phyloP scores from a whole-genome alignment of 2,113 vertebrate genomes.

The Cebus imitator region DNA sequence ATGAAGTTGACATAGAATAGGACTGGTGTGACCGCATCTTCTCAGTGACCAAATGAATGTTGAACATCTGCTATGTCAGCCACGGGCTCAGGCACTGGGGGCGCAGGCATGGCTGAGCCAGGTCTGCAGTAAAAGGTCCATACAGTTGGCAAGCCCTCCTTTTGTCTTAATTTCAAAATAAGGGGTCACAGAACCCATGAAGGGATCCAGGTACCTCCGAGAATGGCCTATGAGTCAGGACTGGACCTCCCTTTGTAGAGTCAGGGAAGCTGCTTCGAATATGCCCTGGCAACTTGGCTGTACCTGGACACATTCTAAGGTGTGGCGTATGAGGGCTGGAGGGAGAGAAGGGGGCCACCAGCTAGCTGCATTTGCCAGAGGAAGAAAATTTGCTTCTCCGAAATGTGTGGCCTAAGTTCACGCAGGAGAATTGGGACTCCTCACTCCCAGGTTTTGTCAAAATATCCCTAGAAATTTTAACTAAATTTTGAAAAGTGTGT shows the following conservation, averaged over 20 bases:
- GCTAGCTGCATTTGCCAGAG: background rate
- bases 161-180: background rate
- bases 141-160: background rate
- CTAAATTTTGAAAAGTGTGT: background rate
- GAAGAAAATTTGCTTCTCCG: background rate
- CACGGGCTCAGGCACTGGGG: background rate
- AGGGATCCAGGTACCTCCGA: background rate
- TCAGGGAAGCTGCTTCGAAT: background rate
- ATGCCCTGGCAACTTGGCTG: rapidly evolving
- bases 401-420: background rate
- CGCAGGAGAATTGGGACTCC: background rate
- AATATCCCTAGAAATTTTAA: background rate
- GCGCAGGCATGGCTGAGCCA: background rate
- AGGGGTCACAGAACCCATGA: background rate
- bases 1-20: background rate
- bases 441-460: background rate
- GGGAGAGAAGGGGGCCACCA: background rate
- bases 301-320: background rate
- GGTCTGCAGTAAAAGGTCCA: background rate
- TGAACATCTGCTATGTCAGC: background rate
- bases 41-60: background rate
- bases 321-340: background rate
- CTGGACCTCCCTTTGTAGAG: background rate
- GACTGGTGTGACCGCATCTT: background rate
- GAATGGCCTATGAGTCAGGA: too few species aligned